Conservation (phyloP, 2,113 vertebrate species). For the Hemibagrus wyckioides region DNA sequence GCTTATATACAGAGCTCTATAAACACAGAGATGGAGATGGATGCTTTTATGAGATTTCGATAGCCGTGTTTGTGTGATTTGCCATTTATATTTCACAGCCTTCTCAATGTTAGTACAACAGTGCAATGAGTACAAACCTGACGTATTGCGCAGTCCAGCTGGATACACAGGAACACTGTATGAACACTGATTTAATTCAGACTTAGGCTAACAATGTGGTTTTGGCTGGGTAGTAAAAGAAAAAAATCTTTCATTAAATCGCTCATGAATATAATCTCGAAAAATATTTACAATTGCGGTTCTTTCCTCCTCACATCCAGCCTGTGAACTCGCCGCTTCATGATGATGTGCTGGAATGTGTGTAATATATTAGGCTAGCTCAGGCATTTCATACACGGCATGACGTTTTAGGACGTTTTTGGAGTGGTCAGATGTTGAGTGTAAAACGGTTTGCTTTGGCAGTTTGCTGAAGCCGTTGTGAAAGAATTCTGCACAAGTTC, state of each 20-base stretch:
- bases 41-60: background rate
- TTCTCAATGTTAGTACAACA: slow-evolving; percentile 5
- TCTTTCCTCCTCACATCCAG: background rate
- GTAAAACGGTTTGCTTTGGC: slow-evolving; percentile 19
- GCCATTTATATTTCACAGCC: background rate
- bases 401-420: background rate
- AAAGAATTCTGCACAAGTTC: background rate
- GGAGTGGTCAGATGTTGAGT: background rate
- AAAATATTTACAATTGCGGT: slow-evolving; percentile 22
- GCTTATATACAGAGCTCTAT: too few relatives aligned
- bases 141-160: slow-evolving; percentile 12
- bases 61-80: background rate
- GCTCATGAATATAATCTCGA: slow-evolving; percentile 19
- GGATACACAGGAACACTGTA: slow-evolving; percentile 10
- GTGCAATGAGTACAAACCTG: background rate
- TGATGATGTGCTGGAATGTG: slow-evolving; percentile 11
- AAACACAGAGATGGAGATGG: background rate
- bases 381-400: background rate
- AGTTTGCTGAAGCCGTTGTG: background rate
- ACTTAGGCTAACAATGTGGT: slow-evolving; percentile 10
- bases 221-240: slow-evolving; percentile 15
- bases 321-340: background rate
- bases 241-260: background rate
- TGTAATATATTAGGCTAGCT: background rate
- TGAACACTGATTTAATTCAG: slow-evolving; percentile 20